A percentile compares a stretch with the other conserved stretches of the same genome.
Evolutionary conservation across 2,113 vertebrate genomes (phyloP).

Genomic region (Hemiscyllium ocellatum): DNA sequence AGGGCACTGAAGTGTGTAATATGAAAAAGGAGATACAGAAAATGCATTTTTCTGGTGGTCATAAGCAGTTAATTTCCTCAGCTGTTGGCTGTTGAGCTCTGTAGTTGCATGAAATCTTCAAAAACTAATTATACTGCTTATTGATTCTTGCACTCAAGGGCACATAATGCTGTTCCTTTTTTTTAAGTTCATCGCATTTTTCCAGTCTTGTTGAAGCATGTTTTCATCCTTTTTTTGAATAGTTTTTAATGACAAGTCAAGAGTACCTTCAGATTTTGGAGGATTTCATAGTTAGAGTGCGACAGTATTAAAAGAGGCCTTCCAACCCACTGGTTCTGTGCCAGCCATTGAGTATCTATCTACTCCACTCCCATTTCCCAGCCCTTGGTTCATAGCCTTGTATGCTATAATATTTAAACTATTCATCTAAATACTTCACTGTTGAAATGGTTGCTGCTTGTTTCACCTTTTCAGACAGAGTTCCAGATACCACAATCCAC

Average conservation of each 20-base stretch:
- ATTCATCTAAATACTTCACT: too few species aligned
- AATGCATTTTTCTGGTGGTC: background rate
- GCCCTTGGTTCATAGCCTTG: too few species aligned
- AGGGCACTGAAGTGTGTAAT: background rate
- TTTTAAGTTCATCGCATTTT: background rate
- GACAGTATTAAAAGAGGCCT: too few species aligned
- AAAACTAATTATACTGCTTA: background rate
- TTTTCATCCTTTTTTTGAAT: background rate
- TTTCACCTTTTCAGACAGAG: too few species aligned
- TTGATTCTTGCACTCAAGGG: background rate
- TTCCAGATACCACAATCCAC: too few species aligned
- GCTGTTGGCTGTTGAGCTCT: conserved; percentile 19
- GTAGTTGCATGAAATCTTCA: background rate
- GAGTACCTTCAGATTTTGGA: background rate
- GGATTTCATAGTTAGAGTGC: background rate
- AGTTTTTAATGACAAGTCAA: background rate
- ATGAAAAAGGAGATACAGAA: background rate
- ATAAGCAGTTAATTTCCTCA: background rate
- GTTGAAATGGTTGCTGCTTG: too few species aligned
- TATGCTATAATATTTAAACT: too few species aligned
- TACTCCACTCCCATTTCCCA: too few species aligned
- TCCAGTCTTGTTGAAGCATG: background rate
- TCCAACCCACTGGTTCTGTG: too few species aligned
- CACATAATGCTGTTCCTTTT: conserved; percentile 1
- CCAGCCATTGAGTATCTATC: too few species aligned